Conservation (phyloP, 1,140 invertebrate genomes). For the Drosophila orena region DNA sequence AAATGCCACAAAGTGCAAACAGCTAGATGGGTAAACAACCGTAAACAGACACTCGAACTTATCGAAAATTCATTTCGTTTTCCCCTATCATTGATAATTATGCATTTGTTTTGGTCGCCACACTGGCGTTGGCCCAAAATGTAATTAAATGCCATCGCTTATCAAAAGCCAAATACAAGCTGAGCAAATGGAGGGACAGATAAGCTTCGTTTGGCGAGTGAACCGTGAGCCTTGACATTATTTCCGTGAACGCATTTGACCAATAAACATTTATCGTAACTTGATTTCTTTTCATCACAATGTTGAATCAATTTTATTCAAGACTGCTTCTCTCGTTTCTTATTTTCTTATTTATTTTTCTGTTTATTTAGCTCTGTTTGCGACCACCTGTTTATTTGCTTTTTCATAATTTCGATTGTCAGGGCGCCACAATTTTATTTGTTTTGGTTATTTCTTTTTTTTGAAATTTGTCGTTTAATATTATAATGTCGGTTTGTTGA, state of each 20-base stretch:
- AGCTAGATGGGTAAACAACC: conserved; percentile 25
- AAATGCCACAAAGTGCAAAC: conserved; percentile 22
- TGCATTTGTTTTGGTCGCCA: conserved; percentile 47
- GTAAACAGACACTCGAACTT: conserved; percentile 24
- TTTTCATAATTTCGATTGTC: conserved; percentile 13
- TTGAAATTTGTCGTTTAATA: not conserved
- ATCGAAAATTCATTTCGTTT: conserved; percentile 38
- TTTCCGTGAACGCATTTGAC: conserved; percentile 29
- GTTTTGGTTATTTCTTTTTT: conserved; percentile 3
- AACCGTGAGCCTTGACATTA: conserved; percentile 43
- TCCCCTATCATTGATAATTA: conserved; percentile 31
- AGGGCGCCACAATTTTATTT: conserved; percentile 10
- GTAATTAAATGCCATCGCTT: conserved; percentile 45
- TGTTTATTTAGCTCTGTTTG: conserved; percentile 19
- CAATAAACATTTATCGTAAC: conserved; percentile 28
- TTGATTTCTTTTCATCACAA: conserved; percentile 40
- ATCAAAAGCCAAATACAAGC: conserved; percentile 44
- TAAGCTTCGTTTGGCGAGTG: conserved; percentile 5
- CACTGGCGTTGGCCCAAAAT: conserved; percentile 12
- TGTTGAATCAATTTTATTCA: conserved; percentile 31
- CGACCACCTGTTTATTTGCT: conserved; percentile 10
- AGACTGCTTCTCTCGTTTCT: not conserved
- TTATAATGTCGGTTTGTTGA: conserved; percentile 7
- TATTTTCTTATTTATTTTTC: too few relatives aligned
- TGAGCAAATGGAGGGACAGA: conserved; percentile 14